Conservation (phyloP, 1,140 invertebrate genomes). For the Drosophila novamexicana region DNA sequence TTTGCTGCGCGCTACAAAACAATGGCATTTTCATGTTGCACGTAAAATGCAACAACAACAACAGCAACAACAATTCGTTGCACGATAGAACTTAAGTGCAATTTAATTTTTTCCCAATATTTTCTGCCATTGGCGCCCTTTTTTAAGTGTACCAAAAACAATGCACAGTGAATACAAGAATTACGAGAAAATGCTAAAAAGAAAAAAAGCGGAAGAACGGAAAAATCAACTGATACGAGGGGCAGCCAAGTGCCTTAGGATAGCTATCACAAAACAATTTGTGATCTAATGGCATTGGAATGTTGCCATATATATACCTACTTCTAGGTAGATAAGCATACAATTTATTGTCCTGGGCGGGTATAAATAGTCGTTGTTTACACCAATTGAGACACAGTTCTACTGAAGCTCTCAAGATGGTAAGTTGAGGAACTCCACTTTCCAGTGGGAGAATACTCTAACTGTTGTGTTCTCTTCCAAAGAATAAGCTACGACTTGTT, state of each 20-base stretch:
- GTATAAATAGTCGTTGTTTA: slow-evolving; percentile 52
- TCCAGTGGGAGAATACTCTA: slow-evolving; percentile 5
- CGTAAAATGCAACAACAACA: slow-evolving; percentile 43
- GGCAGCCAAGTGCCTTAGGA: slow-evolving; percentile 27
- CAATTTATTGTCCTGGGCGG: slow-evolving; percentile 11
- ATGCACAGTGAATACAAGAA: slow-evolving; percentile 15
- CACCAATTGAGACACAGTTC: slow-evolving; percentile 49
- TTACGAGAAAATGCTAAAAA: slow-evolving; percentile 17
- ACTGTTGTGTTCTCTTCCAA: neutral
- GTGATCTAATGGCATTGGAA: slow-evolving; percentile 44
- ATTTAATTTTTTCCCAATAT: slow-evolving; percentile 67
- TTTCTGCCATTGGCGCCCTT: slow-evolving; percentile 66
- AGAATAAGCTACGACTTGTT: slow-evolving; percentile 47
- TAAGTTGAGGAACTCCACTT: slow-evolving; percentile 42
- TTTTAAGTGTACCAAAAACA: slow-evolving; percentile 55
- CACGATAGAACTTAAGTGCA: slow-evolving; percentile 74
- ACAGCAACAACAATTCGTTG: slow-evolving; percentile 19
- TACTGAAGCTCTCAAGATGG: slow-evolving; percentile 60
- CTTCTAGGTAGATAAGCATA: slow-evolving; percentile 1
- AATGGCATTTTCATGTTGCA: slow-evolving; percentile 81
- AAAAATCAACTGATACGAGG: slow-evolving; percentile 7
- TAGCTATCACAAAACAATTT: slow-evolving; percentile 11
- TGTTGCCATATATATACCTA: neutral
- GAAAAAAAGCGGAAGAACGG: slow-evolving; percentile 5
- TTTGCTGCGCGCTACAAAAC: slow-evolving; percentile 67